phyloP scores from a whole-genome alignment of 2,888 invertebrate genomes.

The Halocaridina rubra region DNA sequence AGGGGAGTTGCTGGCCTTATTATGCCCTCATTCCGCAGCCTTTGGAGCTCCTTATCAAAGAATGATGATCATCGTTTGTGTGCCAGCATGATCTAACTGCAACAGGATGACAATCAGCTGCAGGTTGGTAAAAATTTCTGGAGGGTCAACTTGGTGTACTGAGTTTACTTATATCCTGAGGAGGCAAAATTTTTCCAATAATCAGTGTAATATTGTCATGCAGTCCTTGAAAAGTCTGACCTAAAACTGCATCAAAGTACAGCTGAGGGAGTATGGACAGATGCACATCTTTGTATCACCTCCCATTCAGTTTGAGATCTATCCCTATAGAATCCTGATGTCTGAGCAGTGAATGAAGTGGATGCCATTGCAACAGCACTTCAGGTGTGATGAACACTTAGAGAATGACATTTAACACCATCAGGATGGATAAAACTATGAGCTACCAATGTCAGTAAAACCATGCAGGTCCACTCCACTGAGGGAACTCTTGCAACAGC shows the following conservation, averaged over 20 bases:
- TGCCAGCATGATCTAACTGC: neutral
- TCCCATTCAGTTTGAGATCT: neutral
- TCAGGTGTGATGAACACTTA: neutral
- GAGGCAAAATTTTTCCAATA: neutral
- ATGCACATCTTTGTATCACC: neutral
- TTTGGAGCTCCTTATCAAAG: too few relatives aligned
- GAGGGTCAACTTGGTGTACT: too few relatives aligned
- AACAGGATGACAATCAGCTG: neutral
- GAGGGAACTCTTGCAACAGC: neutral
- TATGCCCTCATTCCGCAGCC: too few relatives aligned
- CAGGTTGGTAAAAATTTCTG: too few relatives aligned
- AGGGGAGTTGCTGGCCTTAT: too few relatives aligned
- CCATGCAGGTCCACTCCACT: neutral
- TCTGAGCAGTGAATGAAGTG: neutral
- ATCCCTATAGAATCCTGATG: neutral
- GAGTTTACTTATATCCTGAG: constrained; percentile 15
- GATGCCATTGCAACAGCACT: neutral
- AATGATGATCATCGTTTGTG: neutral
- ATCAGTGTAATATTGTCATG: neutral
- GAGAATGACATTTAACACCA: neutral
- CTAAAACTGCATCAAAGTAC: neutral
- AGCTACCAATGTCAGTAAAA: constrained; percentile 26
- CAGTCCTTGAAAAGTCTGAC: neutral
- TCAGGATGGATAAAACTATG: neutral
- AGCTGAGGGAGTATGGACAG: neutral